Evolutionary conservation across 2,888 invertebrate genomes (phyloP).

Genomic region (Papilio gigon): DNA sequence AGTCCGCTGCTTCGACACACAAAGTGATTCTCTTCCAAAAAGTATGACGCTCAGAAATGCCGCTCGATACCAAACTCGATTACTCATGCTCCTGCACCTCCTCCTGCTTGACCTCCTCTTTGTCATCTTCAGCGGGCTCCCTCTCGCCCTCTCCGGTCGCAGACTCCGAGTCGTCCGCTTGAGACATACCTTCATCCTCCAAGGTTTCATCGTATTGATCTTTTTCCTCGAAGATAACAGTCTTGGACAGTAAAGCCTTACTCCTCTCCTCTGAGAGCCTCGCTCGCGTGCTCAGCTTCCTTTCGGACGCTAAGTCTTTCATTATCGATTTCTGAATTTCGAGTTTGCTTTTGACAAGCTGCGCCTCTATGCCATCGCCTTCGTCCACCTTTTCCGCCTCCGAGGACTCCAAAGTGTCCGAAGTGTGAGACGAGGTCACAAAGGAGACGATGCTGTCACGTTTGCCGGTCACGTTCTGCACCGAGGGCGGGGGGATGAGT

Average conservation of each 20-base stretch:
- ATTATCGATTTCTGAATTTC: constrained; percentile 72
- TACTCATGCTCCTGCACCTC: constrained; percentile 2
- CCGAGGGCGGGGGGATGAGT: constrained; percentile 57
- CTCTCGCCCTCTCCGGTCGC: constrained; percentile 1
- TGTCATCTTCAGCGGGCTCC: background rate
- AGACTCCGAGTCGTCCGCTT: constrained; percentile 19
- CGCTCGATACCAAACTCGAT: background rate
- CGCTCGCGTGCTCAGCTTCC: constrained; percentile 52
- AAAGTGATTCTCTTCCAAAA: background rate
- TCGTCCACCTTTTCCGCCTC: constrained; percentile 51
- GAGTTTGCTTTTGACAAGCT: constrained; percentile 63
- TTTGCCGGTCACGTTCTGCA: constrained; percentile 52
- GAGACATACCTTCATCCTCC: constrained; percentile 37
- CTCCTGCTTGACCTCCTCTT: constrained; percentile 22
- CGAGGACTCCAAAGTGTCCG: constrained; percentile 43
- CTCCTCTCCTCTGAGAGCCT: constrained; percentile 48
- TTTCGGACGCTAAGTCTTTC: constrained; percentile 67
- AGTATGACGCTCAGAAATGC: background rate
- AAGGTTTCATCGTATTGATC: constrained; percentile 52
- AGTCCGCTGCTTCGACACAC: background rate
- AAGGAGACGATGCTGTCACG: constrained; percentile 71
- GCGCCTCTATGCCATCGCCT: constrained; percentile 57
- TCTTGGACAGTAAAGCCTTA: constrained; percentile 48
- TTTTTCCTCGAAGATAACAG: constrained; percentile 51
- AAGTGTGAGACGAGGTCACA: constrained; percentile 64